These are phyloP conservation scores for Hoplodrina blanda DNA, from an alignment of 2,888 invertebrate genomes.

Conservation along the genomic window DNA sequence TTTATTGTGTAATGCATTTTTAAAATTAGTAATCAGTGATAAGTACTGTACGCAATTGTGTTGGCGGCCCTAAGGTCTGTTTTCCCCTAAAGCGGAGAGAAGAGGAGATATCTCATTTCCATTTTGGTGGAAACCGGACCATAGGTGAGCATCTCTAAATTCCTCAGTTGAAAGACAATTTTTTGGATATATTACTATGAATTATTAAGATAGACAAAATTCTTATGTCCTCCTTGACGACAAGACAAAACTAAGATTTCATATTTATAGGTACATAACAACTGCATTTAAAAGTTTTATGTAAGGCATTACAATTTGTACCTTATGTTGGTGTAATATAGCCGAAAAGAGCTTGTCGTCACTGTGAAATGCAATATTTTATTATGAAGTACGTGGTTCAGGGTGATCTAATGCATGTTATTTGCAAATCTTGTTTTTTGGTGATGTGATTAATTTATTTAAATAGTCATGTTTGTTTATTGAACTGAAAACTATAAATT, in stretches of 20 bases:
- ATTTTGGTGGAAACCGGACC: too few species aligned
- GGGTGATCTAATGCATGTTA: slow-evolving; percentile 21
- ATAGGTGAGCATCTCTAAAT: too few species aligned
- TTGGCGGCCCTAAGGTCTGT: background rate
- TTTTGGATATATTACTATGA: background rate
- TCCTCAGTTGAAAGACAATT: too few species aligned
- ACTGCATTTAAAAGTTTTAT: background rate
- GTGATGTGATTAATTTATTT: slow-evolving; percentile 33
- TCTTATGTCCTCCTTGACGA: too few species aligned
- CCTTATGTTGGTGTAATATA: background rate
- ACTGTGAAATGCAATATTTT: slow-evolving; percentile 20
- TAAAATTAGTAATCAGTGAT: too few species aligned
- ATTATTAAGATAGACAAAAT: background rate
- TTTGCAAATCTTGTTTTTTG: slow-evolving; percentile 37
- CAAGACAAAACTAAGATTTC: too few species aligned
- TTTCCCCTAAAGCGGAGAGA: too few species aligned
- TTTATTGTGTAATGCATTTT: background rate
- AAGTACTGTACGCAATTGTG: background rate
- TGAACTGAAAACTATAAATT: slow-evolving; percentile 27
- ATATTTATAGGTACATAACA: background rate
- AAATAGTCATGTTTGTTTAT: slow-evolving; percentile 34
- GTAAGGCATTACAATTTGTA: slow-evolving; percentile 24
- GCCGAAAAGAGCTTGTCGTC: slow-evolving; percentile 6
- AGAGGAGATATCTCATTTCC: too few species aligned
- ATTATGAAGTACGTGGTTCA: slow-evolving; percentile 4